Conservation (phyloP, 1,140 invertebrate species). For the Gryllus bimaculatus region DNA sequence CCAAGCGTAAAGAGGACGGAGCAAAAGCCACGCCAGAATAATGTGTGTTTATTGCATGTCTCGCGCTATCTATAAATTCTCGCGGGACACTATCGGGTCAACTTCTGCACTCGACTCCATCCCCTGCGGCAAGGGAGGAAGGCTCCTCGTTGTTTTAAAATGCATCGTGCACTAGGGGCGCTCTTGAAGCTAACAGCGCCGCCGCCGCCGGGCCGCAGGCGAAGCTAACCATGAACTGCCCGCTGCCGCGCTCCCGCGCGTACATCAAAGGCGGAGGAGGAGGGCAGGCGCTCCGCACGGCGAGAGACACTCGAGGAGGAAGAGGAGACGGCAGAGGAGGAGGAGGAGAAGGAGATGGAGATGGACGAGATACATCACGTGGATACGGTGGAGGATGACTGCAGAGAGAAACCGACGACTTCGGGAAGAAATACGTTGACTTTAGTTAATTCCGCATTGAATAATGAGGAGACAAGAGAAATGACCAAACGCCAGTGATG, state of each 20-base stretch:
- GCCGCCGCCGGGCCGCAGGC: no score
- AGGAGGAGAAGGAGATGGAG: neutral
- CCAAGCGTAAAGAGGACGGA: neutral
- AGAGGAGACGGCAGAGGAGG: no score
- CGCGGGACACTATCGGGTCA: neutral
- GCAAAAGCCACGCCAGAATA: neutral
- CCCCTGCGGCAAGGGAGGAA: neutral
- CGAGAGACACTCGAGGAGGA: neutral
- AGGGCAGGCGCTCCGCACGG: no score
- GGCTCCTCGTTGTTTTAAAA: neutral
- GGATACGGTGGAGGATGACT: neutral
- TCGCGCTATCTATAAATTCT: neutral
- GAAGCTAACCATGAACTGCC: no score
- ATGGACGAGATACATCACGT: neutral
- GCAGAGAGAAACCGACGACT: no score
- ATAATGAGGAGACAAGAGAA: no score
- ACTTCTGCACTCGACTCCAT: neutral
- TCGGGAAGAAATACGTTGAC: no score
- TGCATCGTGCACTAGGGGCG: neutral
- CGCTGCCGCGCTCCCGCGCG: no score
- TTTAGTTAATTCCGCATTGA: no score
- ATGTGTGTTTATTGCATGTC: conserved; percentile 4
- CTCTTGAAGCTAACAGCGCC: neutral
- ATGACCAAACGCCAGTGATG: no score
- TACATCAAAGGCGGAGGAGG: no score